Conservation (phyloP, 2,888 invertebrate genomes). For the Drosophila glabriapex region DNA sequence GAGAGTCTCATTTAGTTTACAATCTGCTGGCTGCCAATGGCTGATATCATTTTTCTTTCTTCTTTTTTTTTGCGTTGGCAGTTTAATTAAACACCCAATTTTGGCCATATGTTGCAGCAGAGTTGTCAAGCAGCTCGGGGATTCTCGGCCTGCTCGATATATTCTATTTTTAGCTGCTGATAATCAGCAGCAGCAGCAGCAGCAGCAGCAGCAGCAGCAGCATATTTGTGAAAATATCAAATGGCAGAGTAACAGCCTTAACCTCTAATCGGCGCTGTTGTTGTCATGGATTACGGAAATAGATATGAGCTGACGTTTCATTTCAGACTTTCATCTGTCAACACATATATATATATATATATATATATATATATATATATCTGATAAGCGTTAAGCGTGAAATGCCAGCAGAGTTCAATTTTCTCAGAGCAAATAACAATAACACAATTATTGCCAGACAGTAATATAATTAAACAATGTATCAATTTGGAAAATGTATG, state of each 20-base stretch:
- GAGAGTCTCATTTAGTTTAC: slow-evolving; percentile 33
- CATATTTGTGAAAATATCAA: slow-evolving; percentile 53
- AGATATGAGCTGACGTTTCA: slow-evolving; percentile 40
- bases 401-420: neutral
- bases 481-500: neutral
- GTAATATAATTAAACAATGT: neutral
- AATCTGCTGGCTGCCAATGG: slow-evolving; percentile 32
- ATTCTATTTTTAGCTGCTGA: slow-evolving; percentile 65
- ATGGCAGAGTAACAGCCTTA: slow-evolving; percentile 30
- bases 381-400: slow-evolving; percentile 2
- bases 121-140: slow-evolving; percentile 35
- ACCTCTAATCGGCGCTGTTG: slow-evolving; percentile 25
- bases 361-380: neutral
- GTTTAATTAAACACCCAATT: slow-evolving; percentile 44
- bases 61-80: slow-evolving; percentile 8
- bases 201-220: slow-evolving; percentile 41
- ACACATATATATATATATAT: neutral
- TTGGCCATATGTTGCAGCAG: slow-evolving; percentile 43
- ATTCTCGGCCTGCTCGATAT: slow-evolving; percentile 9
- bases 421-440: neutral
- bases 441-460: neutral
- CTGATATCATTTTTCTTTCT: slow-evolving; percentile 32
- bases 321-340: slow-evolving; percentile 6
- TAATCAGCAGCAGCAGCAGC: slow-evolving; percentile 45
- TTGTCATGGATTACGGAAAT: slow-evolving; percentile 44